Evolutionary conservation across 35 echinoderm and acorn worm genomes (phyloP).

Genomic region (Stichopus chloronotus): DNA sequence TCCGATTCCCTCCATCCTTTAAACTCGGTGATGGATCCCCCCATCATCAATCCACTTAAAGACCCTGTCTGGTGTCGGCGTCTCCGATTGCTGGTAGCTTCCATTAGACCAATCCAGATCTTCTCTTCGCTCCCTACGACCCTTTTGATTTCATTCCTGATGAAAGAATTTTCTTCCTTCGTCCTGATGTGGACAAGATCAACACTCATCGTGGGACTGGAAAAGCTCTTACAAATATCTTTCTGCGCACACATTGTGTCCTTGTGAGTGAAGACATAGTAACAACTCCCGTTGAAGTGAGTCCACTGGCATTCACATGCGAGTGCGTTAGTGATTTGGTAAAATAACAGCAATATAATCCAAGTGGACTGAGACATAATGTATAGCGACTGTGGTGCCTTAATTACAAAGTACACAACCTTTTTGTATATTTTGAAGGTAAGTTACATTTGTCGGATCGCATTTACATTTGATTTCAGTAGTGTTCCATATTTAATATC

Average conservation of each 20-base stretch:
- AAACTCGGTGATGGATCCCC: background rate
- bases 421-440: too few relatives aligned
- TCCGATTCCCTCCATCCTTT: background rate
- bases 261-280: background rate
- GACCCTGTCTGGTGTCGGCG: background rate
- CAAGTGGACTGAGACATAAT: too few relatives aligned
- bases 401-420: too few relatives aligned
- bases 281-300: background rate
- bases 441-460: too few relatives aligned
- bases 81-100: background rate
- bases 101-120: slow-evolving; percentile 11
- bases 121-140: background rate
- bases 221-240: background rate
- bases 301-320: slow-evolving; percentile 9
- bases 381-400: too few relatives aligned
- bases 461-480: too few relatives aligned
- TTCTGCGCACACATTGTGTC: background rate
- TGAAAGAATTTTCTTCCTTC: slow-evolving; percentile 1
- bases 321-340: background rate
- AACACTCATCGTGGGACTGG: background rate
- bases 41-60: slow-evolving; percentile 27
- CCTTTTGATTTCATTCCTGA: background rate
- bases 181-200: background rate
- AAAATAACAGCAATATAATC: too few relatives aligned
- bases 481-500: too few relatives aligned